Evolutionary conservation across 92 coral and sea anemone genomes (phyloP), one percentile per base, ranked within the genome.

Genomic region (Epizoanthus ramosus): DNA sequence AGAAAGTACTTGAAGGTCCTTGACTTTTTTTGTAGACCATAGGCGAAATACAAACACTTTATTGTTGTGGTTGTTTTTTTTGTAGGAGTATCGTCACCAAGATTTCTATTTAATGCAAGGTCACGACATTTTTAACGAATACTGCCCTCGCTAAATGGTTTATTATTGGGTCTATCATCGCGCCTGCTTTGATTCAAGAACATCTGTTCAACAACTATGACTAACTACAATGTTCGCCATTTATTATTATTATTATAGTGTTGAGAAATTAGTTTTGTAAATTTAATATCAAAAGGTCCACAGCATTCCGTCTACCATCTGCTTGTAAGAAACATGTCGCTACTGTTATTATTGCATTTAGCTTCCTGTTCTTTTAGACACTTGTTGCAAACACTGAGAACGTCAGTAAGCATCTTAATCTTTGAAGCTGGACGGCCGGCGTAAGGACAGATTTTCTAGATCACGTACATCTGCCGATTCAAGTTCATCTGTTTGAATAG

Each of bases 181-280:
- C 15, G 54, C 54, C 54, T 37, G 14, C 54, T 47, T 47, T 47
- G 54, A 47, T 47, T 9, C 54, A 7, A 1, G 54, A 77, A 60
- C 82, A 77, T 77, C 71, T 77, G 43, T 4, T 8, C 57, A 6
- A 15, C 13, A 37, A 25, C 79, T 74, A 25, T 15, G 45, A 45
- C 63, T 25, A 12, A 63, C 47, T 74, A 14, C 10, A 50, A 6
- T 53, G 9, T 74, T 28, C 24, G 6, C 8, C n/a, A 22, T 56
- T 39, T 68, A 21, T 14, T 1, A 13, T 15, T 52, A 25, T 74
- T 52, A 25, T 74, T 33, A 64, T 33, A 25, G 41, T 64, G 69
- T 64, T 15, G 69, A 64, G 12, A 19, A 24, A 64, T 21, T 15
- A 22, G 23, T 35, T 19, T 39, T 16, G 24, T 33, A 5, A 4